Conservation (phyloP, 2,113 vertebrate species). For the Protobothrops flavoviridis region DNA sequence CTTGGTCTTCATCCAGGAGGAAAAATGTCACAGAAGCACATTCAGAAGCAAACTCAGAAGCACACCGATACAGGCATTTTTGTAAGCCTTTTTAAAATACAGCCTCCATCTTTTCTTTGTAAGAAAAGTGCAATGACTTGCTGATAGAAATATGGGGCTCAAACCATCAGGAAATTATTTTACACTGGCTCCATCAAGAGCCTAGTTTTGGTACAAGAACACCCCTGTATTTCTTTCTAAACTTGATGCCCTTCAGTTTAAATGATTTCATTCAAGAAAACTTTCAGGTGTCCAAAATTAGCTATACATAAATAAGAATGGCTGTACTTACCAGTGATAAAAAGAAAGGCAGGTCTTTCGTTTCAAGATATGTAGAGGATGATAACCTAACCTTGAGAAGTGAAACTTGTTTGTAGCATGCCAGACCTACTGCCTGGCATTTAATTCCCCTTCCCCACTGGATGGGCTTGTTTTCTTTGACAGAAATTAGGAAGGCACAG, state of each 20-base stretch:
- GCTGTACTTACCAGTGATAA: constrained; percentile 66
- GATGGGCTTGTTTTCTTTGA: background rate
- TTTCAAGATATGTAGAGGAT: constrained; percentile 5
- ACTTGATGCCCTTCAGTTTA: background rate
- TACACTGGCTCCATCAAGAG: background rate
- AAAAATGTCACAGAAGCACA: background rate
- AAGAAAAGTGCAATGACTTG: background rate
- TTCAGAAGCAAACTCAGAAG: too few relatives aligned
- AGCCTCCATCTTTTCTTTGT: background rate
- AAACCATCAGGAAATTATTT: background rate
- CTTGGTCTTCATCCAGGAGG: background rate
- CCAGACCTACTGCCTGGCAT: background rate
- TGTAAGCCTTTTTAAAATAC: background rate
- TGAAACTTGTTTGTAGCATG: background rate
- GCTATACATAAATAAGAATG: constrained; percentile 9
- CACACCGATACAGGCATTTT: background rate
- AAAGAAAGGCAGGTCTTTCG: constrained; percentile 43
- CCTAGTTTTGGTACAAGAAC: background rate
- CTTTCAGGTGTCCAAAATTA: background rate
- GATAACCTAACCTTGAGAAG: constrained; percentile 27
- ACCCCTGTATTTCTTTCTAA: background rate
- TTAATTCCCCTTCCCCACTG: background rate
- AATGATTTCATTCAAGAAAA: background rate
- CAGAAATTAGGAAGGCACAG: background rate
- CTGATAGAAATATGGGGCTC: background rate